Conservation (phyloP, 2,113 vertebrate genomes). For the Corynorhinus townsendii region DNA sequence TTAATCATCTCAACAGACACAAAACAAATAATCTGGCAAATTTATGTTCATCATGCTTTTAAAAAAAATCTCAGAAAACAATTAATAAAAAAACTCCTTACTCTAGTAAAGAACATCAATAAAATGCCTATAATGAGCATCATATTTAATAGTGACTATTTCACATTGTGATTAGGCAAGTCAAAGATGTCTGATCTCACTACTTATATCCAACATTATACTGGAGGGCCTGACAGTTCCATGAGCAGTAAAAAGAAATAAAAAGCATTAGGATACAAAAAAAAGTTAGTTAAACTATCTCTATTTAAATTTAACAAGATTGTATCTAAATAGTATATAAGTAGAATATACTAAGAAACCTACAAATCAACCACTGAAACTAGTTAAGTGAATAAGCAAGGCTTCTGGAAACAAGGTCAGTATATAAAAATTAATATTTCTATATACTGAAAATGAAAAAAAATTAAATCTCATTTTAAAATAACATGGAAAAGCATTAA, state of each 20-base stretch:
- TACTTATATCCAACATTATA: background rate
- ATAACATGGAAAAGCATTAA: background rate
- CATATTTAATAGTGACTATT: background rate
- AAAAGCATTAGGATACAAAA: background rate
- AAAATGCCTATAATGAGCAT: background rate
- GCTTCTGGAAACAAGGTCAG: background rate
- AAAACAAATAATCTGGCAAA: background rate
- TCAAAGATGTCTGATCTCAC: background rate
- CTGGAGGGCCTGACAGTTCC: background rate
- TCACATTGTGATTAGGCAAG: background rate
- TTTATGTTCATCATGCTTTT: background rate
- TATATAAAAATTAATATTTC: background rate
- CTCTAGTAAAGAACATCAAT: background rate
- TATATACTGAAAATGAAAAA: background rate
- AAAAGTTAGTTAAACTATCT: background rate
- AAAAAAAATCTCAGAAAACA: background rate
- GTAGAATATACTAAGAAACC: background rate
- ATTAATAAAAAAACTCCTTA: background rate
- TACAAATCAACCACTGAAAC: background rate
- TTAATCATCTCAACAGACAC: background rate
- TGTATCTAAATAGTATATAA: background rate
- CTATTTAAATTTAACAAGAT: background rate
- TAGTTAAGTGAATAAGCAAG: background rate
- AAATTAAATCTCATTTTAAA: background rate
- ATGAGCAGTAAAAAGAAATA: background rate